Percentiles rank a stretch among this genome's conserved stretches.
These are phyloP conservation scores for Amblyjoppa proteus DNA, from an alignment of 2,888 invertebrate species.

Conservation along the genomic window DNA sequence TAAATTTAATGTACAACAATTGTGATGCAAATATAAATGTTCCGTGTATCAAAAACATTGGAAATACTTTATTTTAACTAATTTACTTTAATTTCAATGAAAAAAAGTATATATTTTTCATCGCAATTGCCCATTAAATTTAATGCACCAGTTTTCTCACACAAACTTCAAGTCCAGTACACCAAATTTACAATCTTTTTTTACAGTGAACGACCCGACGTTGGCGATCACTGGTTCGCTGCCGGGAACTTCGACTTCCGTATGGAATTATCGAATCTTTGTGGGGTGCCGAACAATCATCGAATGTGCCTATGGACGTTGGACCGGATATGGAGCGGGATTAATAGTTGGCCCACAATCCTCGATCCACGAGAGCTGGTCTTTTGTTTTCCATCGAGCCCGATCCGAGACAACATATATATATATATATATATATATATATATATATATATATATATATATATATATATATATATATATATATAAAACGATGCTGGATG, in stretches of 20 bases:
- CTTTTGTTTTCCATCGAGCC: neutral
- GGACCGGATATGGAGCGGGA: neutral
- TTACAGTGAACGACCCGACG: no score
- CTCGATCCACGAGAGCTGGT: neutral
- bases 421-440: neutral
- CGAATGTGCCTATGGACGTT: neutral
- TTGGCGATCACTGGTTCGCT: no score
- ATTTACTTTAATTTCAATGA: no score
- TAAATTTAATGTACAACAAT: no score
- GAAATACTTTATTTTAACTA: no score
- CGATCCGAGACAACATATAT: neutral
- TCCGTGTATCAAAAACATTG: no score
- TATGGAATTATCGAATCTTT: neutral
- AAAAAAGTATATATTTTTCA: no score
- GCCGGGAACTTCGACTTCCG: neutral
- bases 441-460: neutral
- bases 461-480: neutral
- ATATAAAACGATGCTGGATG: conserved; percentile 23
- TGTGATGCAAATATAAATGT: no score
- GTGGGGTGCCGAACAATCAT: neutral
- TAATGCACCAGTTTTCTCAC: no score
- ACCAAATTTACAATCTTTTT: no score
- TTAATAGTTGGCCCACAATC: neutral
- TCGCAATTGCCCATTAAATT: no score
- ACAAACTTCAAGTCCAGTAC: no score